Evolutionary conservation across 2,888 invertebrate species (phyloP).

Genomic region (Thymelicus lineola): DNA sequence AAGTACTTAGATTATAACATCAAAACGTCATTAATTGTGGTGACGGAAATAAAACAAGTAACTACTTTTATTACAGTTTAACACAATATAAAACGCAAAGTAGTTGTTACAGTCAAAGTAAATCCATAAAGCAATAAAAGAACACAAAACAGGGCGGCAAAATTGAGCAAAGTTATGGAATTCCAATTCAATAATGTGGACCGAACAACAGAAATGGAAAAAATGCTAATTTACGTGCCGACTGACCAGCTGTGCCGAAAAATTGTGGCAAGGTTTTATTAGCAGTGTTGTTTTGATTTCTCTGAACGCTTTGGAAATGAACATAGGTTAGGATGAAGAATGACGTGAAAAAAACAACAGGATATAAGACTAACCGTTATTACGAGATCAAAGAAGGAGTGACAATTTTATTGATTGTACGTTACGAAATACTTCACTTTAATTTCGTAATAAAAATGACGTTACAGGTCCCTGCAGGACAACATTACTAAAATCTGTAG

Average conservation of each 20-base stretch:
- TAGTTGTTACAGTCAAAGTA: background rate
- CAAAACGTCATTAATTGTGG: too few species aligned
- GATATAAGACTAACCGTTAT: too few species aligned
- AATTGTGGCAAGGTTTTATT: slow-evolving; percentile 17
- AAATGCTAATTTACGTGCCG: slow-evolving; percentile 36
- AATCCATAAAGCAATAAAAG: slow-evolving; percentile 33
- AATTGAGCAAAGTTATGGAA: slow-evolving; percentile 36
- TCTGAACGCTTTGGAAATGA: background rate
- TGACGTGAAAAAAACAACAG: too few species aligned
- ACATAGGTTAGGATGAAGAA: too few species aligned
- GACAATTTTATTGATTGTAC: too few species aligned
- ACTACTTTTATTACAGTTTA: background rate
- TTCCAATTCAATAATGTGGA: slow-evolving; percentile 36
- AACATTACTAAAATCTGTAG: too few species aligned
- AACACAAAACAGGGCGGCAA: slow-evolving; percentile 35
- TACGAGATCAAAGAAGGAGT: too few species aligned
- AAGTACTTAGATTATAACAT: too few species aligned
- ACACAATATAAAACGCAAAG: slow-evolving; percentile 6
- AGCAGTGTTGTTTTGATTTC: slow-evolving; percentile 11
- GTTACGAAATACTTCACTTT: too few species aligned
- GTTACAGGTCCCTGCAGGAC: too few species aligned
- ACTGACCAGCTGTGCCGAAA: slow-evolving; percentile 30
- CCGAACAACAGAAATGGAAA: slow-evolving; percentile 35
- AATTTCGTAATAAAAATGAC: too few species aligned
- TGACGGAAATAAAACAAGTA: background rate